These are phyloP conservation scores for Patella depressa DNA, from an alignment of 2,888 invertebrate genomes.

Conservation along the genomic window DNA sequence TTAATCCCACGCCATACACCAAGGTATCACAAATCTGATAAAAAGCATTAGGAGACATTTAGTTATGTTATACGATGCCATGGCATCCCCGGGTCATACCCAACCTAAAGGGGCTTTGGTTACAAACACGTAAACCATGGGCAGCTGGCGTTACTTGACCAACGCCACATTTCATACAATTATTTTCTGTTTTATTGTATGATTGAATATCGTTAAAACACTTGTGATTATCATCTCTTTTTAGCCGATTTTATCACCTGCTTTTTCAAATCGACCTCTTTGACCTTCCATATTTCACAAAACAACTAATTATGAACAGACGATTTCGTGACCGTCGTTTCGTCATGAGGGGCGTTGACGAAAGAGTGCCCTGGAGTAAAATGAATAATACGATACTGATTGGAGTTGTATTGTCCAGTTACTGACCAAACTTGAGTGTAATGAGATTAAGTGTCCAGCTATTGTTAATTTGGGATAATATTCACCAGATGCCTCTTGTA, in stretches of 20 bases:
- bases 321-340: slow-evolving; percentile 10
- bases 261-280: slow-evolving; percentile 4
- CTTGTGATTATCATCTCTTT: background rate
- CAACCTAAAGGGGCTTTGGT: background rate
- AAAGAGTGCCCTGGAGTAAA: background rate
- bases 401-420: slow-evolving; percentile 1
- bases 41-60: slow-evolving; percentile 1
- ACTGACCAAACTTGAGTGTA: background rate
- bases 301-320: slow-evolving; percentile 2
- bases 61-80: slow-evolving; percentile 7
- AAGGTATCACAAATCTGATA: slow-evolving; percentile 3
- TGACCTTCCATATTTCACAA: slow-evolving; percentile 8
- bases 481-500: background rate
- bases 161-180: background rate
- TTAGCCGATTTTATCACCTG: background rate
- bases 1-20: background rate
- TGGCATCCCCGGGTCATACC: background rate
- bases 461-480: background rate
- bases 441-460: background rate
- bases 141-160: background rate
- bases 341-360: background rate
- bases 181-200: slow-evolving; percentile 5
- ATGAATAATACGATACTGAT: background rate
- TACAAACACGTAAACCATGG: background rate
- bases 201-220: slow-evolving; percentile 9